These are phyloP conservation scores for Archaeoteleia sp. DNA, from an alignment of 2,888 invertebrate genomes.

Conservation along the genomic window DNA sequence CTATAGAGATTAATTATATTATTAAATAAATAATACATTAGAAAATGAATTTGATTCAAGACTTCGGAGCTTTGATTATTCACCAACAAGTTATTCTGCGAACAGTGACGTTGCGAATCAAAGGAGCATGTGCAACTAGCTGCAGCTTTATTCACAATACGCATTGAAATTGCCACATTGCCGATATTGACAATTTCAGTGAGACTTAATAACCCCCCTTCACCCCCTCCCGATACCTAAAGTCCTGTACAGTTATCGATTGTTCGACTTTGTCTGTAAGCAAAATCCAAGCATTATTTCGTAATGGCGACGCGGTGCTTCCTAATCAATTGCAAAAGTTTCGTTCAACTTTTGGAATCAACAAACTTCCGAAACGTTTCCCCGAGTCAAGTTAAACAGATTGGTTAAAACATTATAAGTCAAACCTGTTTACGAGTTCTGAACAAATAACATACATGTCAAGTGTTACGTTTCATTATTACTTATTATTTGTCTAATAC, in stretches of 20 bases:
- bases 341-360: conserved; percentile 21
- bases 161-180: conserved; percentile 45
- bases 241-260: conserved; percentile 36
- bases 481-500: too few species aligned
- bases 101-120: conserved; percentile 32
- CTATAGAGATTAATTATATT: too few species aligned
- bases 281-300: conserved; percentile 33
- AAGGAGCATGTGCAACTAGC: conserved; percentile 17
- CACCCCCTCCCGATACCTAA: background rate
- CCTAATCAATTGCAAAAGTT: conserved; percentile 28
- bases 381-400: conserved; percentile 18
- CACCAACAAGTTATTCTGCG: conserved; percentile 28
- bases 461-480: background rate
- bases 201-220: conserved; percentile 39
- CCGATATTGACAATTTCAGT: conserved; percentile 45
- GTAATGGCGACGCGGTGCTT: conserved; percentile 25
- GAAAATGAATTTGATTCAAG: conserved; percentile 24
- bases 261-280: conserved; percentile 27
- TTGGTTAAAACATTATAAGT: conserved; percentile 33
- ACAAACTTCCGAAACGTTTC: conserved; percentile 4
- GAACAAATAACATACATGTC: conserved; percentile 8
- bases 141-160: conserved; percentile 33
- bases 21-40: too few species aligned
- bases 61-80: conserved; percentile 26
- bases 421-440: conserved; percentile 28